Evolutionary conservation across 1,140 invertebrate genomes (phyloP), one percentile per base, ranked within the genome.

Genomic region (Drosophila mayri): DNA sequence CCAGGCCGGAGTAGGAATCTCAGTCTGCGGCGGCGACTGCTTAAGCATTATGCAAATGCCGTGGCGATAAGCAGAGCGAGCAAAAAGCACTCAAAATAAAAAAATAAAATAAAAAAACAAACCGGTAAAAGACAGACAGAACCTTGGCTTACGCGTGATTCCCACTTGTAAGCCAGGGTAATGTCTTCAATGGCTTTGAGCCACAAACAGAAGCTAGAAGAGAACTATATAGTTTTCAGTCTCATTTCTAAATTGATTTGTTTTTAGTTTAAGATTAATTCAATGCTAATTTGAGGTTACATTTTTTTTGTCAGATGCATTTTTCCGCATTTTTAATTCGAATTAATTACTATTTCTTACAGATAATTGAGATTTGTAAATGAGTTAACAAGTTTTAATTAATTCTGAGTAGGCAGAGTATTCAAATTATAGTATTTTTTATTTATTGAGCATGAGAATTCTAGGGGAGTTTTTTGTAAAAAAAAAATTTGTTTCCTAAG

Each of bases 131-230:
- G 35, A 7, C 59, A 66, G 76, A 43, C 64, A 65, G 35, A 32
- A 44, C 60, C 71, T 76, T 79, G 70, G 65, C 52, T 80, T 73
- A 52, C 66, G 72, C 72, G 59, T 77, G 88, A 90, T 90, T 71
- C 44, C 41, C 35, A 37, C 25, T 37, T 78, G 65, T 70, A 72
- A 70, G 62, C 22, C 35, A 32, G 11, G 25, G 20, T 67, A 70
- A 70, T 52, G 62, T 43, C 37, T 62, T 37, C n/a, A 70, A 41
- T 78, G 38, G 20, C 37, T 35, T 35, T 32, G 14, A 18, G 37
- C 12, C 50, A 44, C 41, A 22, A 20, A 20, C 18, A 54, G 16
- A 28, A 38, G 18, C 44, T 28, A 35, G 25, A 4, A n/a, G 37
- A 16, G n/a, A 43, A 37, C 32, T 38, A 4, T 16, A 38, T 12